Conservation (phyloP, 2,113 vertebrate genomes). For the Mastomys natalensis region DNA sequence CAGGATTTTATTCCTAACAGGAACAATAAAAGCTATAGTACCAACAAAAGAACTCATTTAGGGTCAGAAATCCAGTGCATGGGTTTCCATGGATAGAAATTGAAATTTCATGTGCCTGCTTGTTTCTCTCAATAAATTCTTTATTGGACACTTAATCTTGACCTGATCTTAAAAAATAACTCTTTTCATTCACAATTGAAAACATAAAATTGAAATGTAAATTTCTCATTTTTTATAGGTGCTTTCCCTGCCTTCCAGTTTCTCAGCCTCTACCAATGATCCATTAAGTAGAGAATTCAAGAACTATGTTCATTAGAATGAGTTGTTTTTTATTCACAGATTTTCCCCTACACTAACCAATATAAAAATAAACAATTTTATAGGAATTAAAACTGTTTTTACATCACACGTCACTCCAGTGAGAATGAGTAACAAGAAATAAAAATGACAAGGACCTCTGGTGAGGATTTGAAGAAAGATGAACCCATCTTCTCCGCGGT, state of each 20-base stretch:
- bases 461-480: background rate
- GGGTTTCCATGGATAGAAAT: background rate
- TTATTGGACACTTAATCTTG: background rate
- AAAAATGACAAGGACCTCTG: background rate
- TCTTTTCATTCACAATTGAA: conserved; percentile 30
- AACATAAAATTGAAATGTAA: background rate
- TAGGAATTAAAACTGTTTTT: background rate
- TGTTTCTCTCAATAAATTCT: background rate
- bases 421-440: background rate
- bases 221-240: conserved; percentile 3
- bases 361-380: conserved; percentile 19
- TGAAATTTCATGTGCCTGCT: background rate
- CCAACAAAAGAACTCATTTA: background rate
- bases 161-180: background rate
- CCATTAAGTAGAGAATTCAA: conserved; percentile 21
- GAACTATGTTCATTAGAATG: conserved; percentile 31
- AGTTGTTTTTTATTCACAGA: conserved; percentile 37
- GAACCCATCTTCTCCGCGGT: background rate
- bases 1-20: background rate
- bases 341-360: conserved; percentile 40
- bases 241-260: background rate
- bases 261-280: background rate
- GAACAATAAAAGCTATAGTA: background rate
- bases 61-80: background rate
- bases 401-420: background rate